Base-by-base conservation (phyloP, 2,113 vertebrate species). In the Melanotaenia duboulayi region DNA sequence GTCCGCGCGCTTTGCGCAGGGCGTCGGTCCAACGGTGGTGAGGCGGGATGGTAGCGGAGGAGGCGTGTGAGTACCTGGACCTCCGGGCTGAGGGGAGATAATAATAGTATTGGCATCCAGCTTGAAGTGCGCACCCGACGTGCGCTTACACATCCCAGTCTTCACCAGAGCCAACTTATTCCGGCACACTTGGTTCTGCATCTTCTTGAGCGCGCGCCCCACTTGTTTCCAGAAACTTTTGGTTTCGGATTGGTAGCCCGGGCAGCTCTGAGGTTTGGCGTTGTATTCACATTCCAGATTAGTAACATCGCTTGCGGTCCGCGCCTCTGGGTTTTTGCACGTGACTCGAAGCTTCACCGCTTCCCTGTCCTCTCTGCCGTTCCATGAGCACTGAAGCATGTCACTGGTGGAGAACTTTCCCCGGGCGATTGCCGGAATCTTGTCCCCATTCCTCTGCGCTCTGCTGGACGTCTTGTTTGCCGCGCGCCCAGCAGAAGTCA, bases 151-250 rank as follows among this genome's bases (percentile, higher is more conserved):
- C 56, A 95, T 60, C 25, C 81, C 92, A 10, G 94, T 86, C 78
- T 88, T 95, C 11, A 98, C 65, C 23, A 93, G 8, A 1, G 76
- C 82, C 74, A 87, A 87, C 0, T 87, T 40, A 10, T 96, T 91
- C 7, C 20, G 23, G 66, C 97, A 99, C 66, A 96, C 82, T 37
- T 87, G 89, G 46, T 90, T 93, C 49, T 95, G 91, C 2, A 87
- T 37, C 24, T 82, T 94, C 55, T 89, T 95, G 3, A 99, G 71
- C 0, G 83, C 90, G 13, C 95, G 88, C 0, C 76, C 68, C 39
- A 97, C 85, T 80, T 98, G 96, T 49, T 93, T 96, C 96, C 97
- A 97, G 73, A 95, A 98, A 65, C 24, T 37, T 13, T 83, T 90
- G 11, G 87, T 76, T 42, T 94, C 82, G 67, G 84, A 54, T 11